Evolutionary conservation across 2,113 vertebrate species (phyloP), one percentile per base, ranked within the genome.

Genomic region (Phylloscopus whistleri): DNA sequence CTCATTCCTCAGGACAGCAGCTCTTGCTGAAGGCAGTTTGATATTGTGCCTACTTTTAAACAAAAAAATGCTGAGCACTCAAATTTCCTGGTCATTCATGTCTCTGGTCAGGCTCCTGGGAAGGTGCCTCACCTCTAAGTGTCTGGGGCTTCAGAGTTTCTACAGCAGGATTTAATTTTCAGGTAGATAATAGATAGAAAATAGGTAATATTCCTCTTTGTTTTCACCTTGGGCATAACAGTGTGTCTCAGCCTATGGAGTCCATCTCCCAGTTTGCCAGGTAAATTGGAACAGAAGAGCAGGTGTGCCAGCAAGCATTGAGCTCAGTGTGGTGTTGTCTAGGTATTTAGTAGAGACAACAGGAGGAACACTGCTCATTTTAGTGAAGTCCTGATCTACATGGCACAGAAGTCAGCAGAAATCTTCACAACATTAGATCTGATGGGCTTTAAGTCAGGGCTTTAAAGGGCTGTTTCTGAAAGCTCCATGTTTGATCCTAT

Each of bases 401-500:
- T 20, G 51, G 56, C 64, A 74, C 43, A 35, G 39, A 82, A 86
- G 55, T 49, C 79, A 68, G 41, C 41, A 37, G 72, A 84, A 96
- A 55, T 87, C 85, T 77, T 90, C 30, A 55, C 69, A 39, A 8
- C 39, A 6, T 60, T 93, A 48, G 20, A 44, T 78, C 31, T 87
- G 84, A 84, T n/a, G 20, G 92, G n/a, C 52, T 84, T 79, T 92
- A 82, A 83, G 93, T 82, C 66, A 91, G 49, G 62, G 41, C 49
- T 90, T 91, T 81, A 62, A 46, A 86, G 31, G 14, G 5, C 24
- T 91, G 66, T 3, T 84, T 91, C 90, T 67, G 67, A 94, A 95
- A 97, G 92, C 52, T 81, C 82, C 90, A 44, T 24, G 27, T 87
- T 96, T 95, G 66, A 85, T 85, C 95, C 84, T 75, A 62, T 82